Conservation (phyloP, 2,888 invertebrate genomes). For the Drosophila prostipennis region DNA sequence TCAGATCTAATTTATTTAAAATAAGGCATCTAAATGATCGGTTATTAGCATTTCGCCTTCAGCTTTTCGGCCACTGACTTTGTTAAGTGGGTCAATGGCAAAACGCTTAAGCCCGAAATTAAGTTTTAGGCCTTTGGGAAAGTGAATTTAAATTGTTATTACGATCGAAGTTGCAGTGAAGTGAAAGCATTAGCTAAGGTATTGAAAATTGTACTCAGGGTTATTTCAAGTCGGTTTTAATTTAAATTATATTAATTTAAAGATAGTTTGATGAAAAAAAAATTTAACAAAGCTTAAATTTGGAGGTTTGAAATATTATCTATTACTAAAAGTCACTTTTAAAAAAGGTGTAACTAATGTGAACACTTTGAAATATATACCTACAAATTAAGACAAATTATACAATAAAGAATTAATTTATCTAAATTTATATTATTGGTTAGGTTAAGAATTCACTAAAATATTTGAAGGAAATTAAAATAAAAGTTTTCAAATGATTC, state of each 20-base stretch:
- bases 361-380: no score
- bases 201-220: not conserved
- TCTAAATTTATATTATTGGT: no score
- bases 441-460: no score
- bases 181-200: not conserved
- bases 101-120: not conserved
- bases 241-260: no score
- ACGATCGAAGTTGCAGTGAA: not conserved
- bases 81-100: not conserved
- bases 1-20: not conserved
- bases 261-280: no score
- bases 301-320: not conserved
- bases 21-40: not conserved
- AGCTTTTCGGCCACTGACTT: not conserved
- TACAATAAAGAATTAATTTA: no score
- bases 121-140: not conserved
- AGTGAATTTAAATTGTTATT: not conserved
- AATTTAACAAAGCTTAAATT: not conserved
- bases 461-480: no score
- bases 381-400: no score
- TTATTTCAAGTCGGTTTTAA: not conserved
- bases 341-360: no score
- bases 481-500: no score
- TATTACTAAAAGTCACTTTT: no score
- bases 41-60: constrained; percentile 8